These are phyloP conservation scores for Acanthiza pusilla DNA, from an alignment of 2,797 vertebrate species.

Conservation along the genomic window DNA sequence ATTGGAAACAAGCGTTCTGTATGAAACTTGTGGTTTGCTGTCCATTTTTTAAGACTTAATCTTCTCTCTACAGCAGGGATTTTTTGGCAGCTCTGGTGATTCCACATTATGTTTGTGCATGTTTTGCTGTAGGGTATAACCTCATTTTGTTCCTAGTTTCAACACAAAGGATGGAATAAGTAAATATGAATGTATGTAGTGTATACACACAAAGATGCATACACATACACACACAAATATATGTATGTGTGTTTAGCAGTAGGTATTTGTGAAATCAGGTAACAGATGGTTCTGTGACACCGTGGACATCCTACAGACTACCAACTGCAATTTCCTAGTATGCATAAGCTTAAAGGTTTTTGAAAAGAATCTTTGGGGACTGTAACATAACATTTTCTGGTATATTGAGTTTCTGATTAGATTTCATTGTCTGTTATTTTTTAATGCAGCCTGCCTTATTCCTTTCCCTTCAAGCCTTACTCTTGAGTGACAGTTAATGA, in stretches of 20 bases:
- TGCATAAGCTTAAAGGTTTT: background rate
- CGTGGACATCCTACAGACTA: background rate
- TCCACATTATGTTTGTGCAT: slow-evolving; percentile 2
- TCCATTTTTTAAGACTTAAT: slow-evolving; percentile 11
- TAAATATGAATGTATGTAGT: slow-evolving; percentile 1
- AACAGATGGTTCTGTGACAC: background rate
- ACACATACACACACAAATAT: background rate
- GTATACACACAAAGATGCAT: background rate
- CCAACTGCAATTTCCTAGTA: background rate
- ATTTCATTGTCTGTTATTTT: background rate
- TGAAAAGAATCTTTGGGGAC: background rate
- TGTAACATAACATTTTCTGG: background rate
- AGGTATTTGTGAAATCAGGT: background rate
- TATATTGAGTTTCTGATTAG: background rate
- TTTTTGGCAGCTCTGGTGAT: slow-evolving; percentile 50
- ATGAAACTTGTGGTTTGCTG: slow-evolving; percentile 40
- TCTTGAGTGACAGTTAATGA: background rate
- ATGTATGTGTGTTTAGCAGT: background rate
- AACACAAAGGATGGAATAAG: background rate
- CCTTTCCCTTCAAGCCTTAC: background rate
- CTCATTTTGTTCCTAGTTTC: slow-evolving; percentile 20
- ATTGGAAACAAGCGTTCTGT: background rate
- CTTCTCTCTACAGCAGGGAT: background rate
- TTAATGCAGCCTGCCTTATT: background rate
- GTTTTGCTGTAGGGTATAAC: slow-evolving; percentile 38